Evolutionary conservation across 1,140 invertebrate species (phyloP).

Genomic region (Pemphigus obesinymphae): DNA sequence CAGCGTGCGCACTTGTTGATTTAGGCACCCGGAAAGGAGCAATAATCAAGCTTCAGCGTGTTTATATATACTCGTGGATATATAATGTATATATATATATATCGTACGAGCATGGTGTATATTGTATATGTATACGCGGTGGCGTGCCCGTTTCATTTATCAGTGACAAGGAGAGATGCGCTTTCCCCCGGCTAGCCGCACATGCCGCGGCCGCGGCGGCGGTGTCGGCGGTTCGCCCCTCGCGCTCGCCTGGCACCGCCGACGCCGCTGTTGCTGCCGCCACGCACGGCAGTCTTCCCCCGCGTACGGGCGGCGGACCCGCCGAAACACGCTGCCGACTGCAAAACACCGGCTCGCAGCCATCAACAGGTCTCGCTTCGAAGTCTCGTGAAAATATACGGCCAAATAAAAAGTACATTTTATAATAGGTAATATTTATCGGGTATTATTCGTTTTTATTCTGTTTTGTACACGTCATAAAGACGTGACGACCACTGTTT

Average conservation of each 20-base stretch:
- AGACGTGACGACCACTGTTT: not conserved
- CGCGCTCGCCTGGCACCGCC: not conserved
- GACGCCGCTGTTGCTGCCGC: conserved; percentile 10
- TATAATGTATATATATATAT: conserved; percentile 16
- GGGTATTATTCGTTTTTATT: not conserved
- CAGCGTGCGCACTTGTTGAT: conserved; percentile 27
- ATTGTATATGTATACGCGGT: not conserved
- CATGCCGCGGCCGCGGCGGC: not conserved
- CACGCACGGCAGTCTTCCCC: conserved; percentile 9
- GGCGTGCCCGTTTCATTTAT: conserved; percentile 41
- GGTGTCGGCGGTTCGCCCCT: not conserved
- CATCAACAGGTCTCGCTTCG: conserved; percentile 26
- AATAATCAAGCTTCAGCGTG: conserved; percentile 33
- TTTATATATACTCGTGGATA: not conserved
- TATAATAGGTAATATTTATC: not conserved
- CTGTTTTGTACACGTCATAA: not conserved
- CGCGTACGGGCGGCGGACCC: not conserved
- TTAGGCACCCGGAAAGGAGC: conserved; percentile 27
- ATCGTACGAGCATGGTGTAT: not conserved
- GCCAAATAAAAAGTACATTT: not conserved
- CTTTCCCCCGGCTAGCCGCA: conserved; percentile 15
- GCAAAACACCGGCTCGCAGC: conserved; percentile 12
- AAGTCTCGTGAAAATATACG: not conserved
- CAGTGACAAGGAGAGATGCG: conserved; percentile 39
- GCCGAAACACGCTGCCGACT: conserved; percentile 31